A percentile compares a stretch with the other conserved stretches of the same genome.
phyloP scores from a whole-genome alignment of 2,888 invertebrate genomes.

The Pimpla rufipes region DNA sequence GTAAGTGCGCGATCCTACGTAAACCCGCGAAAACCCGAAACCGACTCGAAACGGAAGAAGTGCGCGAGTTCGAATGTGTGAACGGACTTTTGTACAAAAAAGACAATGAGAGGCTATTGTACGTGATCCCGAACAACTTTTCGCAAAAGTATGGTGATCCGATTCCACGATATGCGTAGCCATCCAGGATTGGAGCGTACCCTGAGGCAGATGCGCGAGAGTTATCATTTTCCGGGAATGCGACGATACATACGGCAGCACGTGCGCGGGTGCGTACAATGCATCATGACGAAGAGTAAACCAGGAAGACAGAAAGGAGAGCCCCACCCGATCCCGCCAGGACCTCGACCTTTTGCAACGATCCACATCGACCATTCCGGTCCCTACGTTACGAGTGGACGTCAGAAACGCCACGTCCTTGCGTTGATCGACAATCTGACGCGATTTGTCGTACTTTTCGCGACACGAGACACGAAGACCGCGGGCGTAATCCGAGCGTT shows the following conservation, averaged over 20 bases:
- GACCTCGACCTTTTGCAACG: constrained; percentile 66
- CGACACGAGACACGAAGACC: too few relatives aligned
- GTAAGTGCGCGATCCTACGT: too few relatives aligned
- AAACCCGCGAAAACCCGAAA: too few relatives aligned
- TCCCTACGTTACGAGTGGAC: constrained; percentile 46
- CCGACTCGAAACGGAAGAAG: too few relatives aligned
- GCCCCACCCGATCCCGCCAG: constrained; percentile 66
- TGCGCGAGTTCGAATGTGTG: too few relatives aligned
- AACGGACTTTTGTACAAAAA: background rate
- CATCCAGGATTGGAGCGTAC: too few relatives aligned
- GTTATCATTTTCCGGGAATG: background rate
- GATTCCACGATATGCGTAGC: too few relatives aligned
- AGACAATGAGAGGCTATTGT: constrained; percentile 33
- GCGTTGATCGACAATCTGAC: constrained; percentile 57
- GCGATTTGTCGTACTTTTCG: too few relatives aligned
- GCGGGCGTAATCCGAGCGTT: constrained; percentile 23
- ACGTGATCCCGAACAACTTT: too few relatives aligned
- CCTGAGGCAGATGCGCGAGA: background rate
- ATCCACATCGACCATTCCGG: too few relatives aligned
- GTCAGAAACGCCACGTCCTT: constrained; percentile 58
- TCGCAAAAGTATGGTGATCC: constrained; percentile 55
- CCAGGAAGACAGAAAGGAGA: constrained; percentile 62
- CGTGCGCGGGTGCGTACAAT: constrained; percentile 65
- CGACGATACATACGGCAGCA: background rate
- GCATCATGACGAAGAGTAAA: constrained; percentile 36